Conservation (phyloP, 1,140 invertebrate species). For the Heliconius melpomene region DNA sequence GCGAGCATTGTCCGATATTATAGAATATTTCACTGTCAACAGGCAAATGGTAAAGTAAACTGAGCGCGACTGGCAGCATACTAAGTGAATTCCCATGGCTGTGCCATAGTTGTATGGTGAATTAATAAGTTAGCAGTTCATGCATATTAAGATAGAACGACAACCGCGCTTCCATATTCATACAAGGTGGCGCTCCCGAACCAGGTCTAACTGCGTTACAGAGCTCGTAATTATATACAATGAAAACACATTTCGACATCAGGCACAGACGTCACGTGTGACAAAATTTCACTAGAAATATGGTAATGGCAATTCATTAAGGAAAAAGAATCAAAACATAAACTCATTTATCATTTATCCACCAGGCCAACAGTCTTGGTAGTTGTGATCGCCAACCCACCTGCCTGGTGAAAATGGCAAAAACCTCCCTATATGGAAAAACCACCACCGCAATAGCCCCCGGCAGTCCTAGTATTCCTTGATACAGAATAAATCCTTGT, state of each 20-base stretch:
- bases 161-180: slow-evolving; percentile 60
- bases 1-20: slow-evolving; percentile 45
- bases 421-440: too few relatives aligned
- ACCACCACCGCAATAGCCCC: too few relatives aligned
- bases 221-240: slow-evolving; percentile 36
- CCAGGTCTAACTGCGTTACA: slow-evolving; percentile 26
- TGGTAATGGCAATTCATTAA: too few relatives aligned
- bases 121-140: slow-evolving; percentile 66
- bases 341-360: too few relatives aligned
- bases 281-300: too few relatives aligned
- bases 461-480: too few relatives aligned
- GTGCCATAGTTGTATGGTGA: slow-evolving; percentile 56
- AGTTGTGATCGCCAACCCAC: too few relatives aligned
- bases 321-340: too few relatives aligned
- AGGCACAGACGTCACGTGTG: slow-evolving; percentile 3
- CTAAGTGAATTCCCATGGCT: slow-evolving; percentile 50
- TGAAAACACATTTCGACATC: slow-evolving; percentile 28
- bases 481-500: too few relatives aligned
- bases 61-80: slow-evolving; percentile 36
- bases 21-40: slow-evolving; percentile 45
- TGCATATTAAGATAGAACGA: slow-evolving; percentile 60
- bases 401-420: too few relatives aligned
- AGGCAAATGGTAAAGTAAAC: slow-evolving; percentile 50
- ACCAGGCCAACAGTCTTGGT: too few relatives aligned
- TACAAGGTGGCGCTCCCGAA: slow-evolving; percentile 38